Conservation (phyloP, 2,113 vertebrate species). For the Corydoras sp. region DNA sequence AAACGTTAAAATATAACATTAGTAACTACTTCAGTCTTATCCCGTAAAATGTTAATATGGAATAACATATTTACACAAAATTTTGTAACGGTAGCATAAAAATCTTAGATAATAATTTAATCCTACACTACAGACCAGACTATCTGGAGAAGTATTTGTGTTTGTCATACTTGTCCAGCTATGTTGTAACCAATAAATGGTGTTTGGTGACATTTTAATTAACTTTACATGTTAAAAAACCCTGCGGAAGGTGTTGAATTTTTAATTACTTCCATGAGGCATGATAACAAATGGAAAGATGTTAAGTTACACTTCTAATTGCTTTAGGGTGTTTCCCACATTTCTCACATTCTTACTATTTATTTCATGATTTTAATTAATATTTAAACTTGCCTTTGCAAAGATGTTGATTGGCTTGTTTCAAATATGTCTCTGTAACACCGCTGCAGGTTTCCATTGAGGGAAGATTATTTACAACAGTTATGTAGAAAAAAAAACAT, state of each 20-base stretch:
- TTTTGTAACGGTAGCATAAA: no score
- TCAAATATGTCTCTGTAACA: neutral
- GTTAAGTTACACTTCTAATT: neutral
- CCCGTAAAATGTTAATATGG: no score
- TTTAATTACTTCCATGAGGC: conserved; percentile 26
- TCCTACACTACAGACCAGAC: no score
- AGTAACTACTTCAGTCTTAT: no score
- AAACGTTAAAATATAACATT: no score
- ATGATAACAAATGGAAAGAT: neutral
- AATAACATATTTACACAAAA: no score
- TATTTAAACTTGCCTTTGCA: neutral
- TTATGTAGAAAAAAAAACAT: neutral
- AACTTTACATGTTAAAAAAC: no score
- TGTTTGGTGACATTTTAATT: no score
- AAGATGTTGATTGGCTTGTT: neutral
- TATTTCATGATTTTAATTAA: neutral
- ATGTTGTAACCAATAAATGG: no score
- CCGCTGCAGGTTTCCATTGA: neutral
- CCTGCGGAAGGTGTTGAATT: neutral
- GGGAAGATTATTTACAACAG: neutral
- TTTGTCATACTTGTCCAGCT: no score
- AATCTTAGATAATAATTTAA: no score
- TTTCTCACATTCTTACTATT: neutral
- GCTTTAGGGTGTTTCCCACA: neutral
- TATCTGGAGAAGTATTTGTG: no score